Percentiles rank a stretch among this genome's conserved stretches.
phyloP scores from a whole-genome alignment of 2,113 vertebrate genomes.

The Malurus alboscapulatus region DNA sequence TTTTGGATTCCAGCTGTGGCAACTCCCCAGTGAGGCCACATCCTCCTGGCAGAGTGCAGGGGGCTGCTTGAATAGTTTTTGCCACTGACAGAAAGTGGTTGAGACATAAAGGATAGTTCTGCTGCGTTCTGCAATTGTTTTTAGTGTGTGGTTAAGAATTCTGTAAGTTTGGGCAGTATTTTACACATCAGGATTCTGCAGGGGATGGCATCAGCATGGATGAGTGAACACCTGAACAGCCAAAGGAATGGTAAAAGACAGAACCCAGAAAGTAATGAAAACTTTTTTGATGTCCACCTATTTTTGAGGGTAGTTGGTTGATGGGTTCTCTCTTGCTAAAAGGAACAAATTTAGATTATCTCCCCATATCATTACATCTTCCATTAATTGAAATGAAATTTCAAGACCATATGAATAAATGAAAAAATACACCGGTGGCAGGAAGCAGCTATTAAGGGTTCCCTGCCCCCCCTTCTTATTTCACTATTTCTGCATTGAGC shows the following conservation, averaged over 20 bases:
- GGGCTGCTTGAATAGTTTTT: neutral
- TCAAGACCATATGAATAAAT: neutral
- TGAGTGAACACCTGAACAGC: neutral
- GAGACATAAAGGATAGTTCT: neutral
- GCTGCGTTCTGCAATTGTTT: neutral
- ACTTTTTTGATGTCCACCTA: neutral
- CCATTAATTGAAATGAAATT: neutral
- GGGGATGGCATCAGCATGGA: neutral
- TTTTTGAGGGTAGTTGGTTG: neutral
- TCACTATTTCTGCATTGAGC: neutral
- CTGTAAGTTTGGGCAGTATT: neutral
- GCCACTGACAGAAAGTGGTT: neutral
- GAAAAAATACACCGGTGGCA: neutral
- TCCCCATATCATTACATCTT: neutral
- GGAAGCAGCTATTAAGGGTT: neutral
- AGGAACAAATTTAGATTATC: neutral
- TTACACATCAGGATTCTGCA: neutral
- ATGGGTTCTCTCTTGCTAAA: neutral
- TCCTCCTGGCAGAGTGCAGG: neutral
- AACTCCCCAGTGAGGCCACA: neutral
- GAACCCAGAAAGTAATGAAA: neutral
- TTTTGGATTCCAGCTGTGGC: neutral
- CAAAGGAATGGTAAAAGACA: neutral
- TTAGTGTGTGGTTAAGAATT: neutral
- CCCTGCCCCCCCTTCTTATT: fast-evolving